These are phyloP conservation scores for Syrista parreyssii DNA, from an alignment of 2,888 invertebrate species.

Conservation along the genomic window DNA sequence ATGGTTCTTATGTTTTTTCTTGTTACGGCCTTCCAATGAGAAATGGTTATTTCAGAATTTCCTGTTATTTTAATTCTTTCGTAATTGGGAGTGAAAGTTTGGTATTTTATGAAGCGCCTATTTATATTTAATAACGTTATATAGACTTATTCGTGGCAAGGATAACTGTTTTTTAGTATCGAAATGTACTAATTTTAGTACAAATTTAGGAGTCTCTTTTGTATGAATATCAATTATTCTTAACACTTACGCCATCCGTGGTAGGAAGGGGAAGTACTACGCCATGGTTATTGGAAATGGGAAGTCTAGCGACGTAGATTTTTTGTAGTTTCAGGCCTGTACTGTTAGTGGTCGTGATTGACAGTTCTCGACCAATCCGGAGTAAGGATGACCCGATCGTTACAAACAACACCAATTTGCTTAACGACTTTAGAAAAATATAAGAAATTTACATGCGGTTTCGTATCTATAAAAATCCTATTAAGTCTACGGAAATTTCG, in stretches of 20 bases:
- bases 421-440: not conserved
- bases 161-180: not conserved
- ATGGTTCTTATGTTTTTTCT: not conserved
- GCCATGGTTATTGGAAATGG: not conserved
- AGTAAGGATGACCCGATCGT: slow-evolving; percentile 38
- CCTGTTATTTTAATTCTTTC: not conserved
- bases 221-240: not conserved
- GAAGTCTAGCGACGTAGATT: not conserved
- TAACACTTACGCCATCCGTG: not conserved
- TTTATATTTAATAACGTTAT: not conserved
- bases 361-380: not conserved
- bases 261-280: not conserved
- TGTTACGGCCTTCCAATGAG: not conserved
- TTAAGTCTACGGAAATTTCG: not conserved
- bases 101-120: not conserved
- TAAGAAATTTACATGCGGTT: not conserved
- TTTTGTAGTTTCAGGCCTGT: not conserved
- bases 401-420: slow-evolving; percentile 35
- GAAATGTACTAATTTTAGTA: not conserved
- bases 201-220: not conserved
- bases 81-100: not conserved
- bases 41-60: not conserved
- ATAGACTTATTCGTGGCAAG: not conserved
- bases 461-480: not conserved
- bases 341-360: not conserved